Evolutionary conservation across 2,888 invertebrate species (phyloP).

Genomic region (Trichacis sp.): DNA sequence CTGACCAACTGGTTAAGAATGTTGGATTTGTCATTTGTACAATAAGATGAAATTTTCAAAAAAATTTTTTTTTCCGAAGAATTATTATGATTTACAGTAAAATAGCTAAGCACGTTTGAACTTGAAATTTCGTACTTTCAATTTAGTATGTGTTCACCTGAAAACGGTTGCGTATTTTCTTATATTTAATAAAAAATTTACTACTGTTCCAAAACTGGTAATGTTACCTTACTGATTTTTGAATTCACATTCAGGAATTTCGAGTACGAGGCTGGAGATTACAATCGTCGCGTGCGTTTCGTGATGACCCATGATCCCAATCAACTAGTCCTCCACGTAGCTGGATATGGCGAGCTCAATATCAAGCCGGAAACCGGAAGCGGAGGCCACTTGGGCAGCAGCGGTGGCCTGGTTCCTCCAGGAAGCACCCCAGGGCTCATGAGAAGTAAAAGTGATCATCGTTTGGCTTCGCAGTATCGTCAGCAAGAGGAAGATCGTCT

Average conservation of each 20-base stretch:
- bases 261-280: conserved; percentile 93
- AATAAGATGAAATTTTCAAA: too few relatives aligned
- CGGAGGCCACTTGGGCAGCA: conserved; percentile 65
- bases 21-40: too few relatives aligned
- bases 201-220: neutral
- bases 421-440: conserved; percentile 82
- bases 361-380: conserved; percentile 74
- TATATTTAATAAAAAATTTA: too few relatives aligned
- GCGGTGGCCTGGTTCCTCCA: conserved; percentile 72
- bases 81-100: too few relatives aligned
- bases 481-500: conserved; percentile 80
- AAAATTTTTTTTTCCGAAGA: too few relatives aligned
- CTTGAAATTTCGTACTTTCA: too few relatives aligned
- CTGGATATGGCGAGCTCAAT: conserved; percentile 90
- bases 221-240: neutral
- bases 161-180: too few relatives aligned
- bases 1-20: too few relatives aligned
- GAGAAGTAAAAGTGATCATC: conserved; percentile 93
- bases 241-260: conserved; percentile 76
- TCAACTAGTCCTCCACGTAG: conserved; percentile 87
- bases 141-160: too few relatives aligned
- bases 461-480: conserved; percentile 88
- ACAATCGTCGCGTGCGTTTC: conserved; percentile 86
- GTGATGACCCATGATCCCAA: conserved; percentile 93
- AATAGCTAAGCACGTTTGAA: too few relatives aligned